Evolutionary conservation across 2,888 invertebrate species (phyloP), one percentile per base, ranked within the genome.

Genomic region (Ochlodes sylvanus): DNA sequence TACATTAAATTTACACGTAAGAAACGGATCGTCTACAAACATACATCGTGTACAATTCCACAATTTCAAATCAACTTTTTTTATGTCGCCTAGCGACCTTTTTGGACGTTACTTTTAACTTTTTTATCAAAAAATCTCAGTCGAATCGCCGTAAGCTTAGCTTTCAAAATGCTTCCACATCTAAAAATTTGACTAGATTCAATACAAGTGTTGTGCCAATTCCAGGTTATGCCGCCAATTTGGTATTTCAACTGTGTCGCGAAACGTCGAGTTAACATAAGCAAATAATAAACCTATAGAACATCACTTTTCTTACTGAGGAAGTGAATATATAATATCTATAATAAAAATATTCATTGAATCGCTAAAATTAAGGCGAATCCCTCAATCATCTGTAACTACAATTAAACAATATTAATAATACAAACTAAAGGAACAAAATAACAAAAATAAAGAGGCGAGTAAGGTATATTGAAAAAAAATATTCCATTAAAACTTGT

Each of bases 381-480:
- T 81, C 77, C 63, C 73, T 71, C 80, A 79, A 83, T 82, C 77
- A 84, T 86, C 84, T 87, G 84, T 86, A 79, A 87, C 81, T 84
- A 87, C 78, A 85, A 86, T 84, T 88, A 90, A 92, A 91, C 89
- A 91, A 91, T 90, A 85, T 86, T 86, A 86, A 92, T 87, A 86
- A 92, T 90, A 90, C 90, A 90, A 89, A 90, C 89, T 90, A 92
- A 91, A 92, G 91, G 92, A 92, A 92, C 90, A 92, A 91, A 90
- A 87, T 88, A 92, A 91, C 89, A 91, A 91, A 90, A 77, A 90
- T 86, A 91, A 83, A 90, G 84, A 91, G 86, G 89, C 88, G 90
- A 88, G 87, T 89, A 87, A 86, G 86, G 83, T 90, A 90, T 90
- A 90, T 88, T 88, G 88, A 90, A 91, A 91, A 89, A 85, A 89